Evolutionary conservation across 2,888 invertebrate species (phyloP), one percentile per base, ranked within the genome.

Genomic region (Lasioglossum pauxillum): DNA sequence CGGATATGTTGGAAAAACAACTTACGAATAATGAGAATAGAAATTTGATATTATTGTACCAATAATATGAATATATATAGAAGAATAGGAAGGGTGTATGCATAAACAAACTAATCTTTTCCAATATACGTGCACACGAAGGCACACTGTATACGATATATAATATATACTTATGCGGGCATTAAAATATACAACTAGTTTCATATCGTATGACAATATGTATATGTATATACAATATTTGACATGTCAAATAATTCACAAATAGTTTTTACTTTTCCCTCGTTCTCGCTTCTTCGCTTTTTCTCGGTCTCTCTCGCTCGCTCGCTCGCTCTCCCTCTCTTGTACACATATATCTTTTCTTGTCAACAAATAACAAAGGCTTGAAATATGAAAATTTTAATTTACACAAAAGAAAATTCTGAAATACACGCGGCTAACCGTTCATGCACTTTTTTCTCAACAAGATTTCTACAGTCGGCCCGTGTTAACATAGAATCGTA

Each of bases 151-250:
- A 90, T 90, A 87, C 77, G 80, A 91, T 90, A 86, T 89, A 91
- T 90, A 91, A 91, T 93, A 93, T 93, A 93, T 92, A 91, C 89
- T 91, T 89, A 92, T 89, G 89, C 90, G 89, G 92, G 92, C 91
- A 93, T 92, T 93, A 92, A 93, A 94, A 93, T 93, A 92, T 93
- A 93, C 92, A 94, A 92, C 92, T 93, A 93, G 88, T 90, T 92
- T 91, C 91, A 92, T 93, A 93, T 90, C 86, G 92, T 91, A 92
- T 92, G 90, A 93, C 92, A 93, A 92, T 93, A 92, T 92, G 90
- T 92, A 92, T 93, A 92, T 93, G 91, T 91, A 93, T 93, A 93
- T 92, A 94, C 93, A 94, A 92, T 94, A 94, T 94, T 94, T 94
- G 93, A 94, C 94, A 94, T 93, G 92, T 94, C 93, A 93, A 94